Conservation (phyloP, 2,797 vertebrate genomes). For the Tokudaia tokunoshimensis region DNA sequence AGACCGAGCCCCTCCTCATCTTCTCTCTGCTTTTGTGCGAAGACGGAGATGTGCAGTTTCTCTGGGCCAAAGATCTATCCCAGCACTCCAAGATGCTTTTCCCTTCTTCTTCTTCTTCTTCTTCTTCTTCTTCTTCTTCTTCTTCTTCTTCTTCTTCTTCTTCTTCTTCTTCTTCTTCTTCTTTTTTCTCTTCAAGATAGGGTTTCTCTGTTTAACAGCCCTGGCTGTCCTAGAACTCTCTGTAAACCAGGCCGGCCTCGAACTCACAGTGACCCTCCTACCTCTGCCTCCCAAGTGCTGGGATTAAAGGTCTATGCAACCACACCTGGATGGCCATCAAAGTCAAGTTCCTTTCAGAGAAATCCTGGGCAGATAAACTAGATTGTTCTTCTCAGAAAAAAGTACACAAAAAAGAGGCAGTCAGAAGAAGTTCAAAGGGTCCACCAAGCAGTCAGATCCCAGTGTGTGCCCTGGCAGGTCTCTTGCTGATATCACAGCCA, state of each 20-base stretch:
- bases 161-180: too few species aligned
- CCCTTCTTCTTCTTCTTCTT: too few species aligned
- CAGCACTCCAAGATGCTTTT: too few species aligned
- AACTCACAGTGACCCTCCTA: too few species aligned
- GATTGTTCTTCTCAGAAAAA: not conserved
- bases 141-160: too few species aligned
- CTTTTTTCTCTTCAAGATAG: too few species aligned
- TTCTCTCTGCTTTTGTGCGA: not conserved
- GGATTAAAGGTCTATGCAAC: not conserved
- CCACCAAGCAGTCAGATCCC: not conserved
- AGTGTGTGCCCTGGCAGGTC: not conserved
- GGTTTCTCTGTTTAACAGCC: too few species aligned
- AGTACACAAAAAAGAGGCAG: not conserved
- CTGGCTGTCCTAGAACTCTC: too few species aligned
- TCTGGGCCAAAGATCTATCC: not conserved
- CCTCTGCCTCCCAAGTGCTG: not conserved
- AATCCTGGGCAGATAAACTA: not conserved
- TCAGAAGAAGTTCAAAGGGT: not conserved
- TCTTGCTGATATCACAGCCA: not conserved
- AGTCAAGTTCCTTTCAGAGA: not conserved
- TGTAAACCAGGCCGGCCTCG: too few species aligned
- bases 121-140: too few species aligned
- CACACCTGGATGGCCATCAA: not conserved
- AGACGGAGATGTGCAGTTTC: not conserved
- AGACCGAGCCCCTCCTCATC: not conserved